Percentiles rank a stretch among this genome's conserved stretches.
Evolutionary conservation across 1,140 invertebrate species (phyloP).

Genomic region (Harlomillsia oculata): DNA sequence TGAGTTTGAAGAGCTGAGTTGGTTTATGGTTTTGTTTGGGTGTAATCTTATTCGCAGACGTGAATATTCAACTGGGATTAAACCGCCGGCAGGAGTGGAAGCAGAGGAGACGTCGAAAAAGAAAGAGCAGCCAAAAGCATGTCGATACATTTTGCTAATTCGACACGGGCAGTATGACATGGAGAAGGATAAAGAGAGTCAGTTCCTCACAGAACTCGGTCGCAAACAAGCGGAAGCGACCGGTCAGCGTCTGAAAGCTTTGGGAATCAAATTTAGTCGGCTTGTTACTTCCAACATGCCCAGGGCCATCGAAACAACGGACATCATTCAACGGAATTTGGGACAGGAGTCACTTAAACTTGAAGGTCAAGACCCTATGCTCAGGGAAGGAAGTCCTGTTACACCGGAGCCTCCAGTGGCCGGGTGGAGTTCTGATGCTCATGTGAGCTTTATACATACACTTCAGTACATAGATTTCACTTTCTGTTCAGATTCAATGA

Average conservation of each 20-base stretch:
- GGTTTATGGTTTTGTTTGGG: constrained; percentile 13
- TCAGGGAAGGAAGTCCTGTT: constrained; percentile 86
- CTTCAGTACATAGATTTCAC: too few species aligned
- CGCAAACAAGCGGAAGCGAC: constrained; percentile 68
- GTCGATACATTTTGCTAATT: constrained; percentile 77
- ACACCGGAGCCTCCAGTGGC: constrained; percentile 73
- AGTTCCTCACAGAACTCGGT: constrained; percentile 25
- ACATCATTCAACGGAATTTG: constrained; percentile 59
- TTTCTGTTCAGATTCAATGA: too few species aligned
- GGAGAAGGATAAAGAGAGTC: constrained; percentile 45
- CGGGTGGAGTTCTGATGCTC: constrained; percentile 67
- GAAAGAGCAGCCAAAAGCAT: constrained; percentile 56
- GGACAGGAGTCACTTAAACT: constrained; percentile 8
- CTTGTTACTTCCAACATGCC: constrained; percentile 86
- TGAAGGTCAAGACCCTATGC: constrained; percentile 50
- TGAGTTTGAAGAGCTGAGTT: too few species aligned
- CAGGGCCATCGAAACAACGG: constrained; percentile 79
- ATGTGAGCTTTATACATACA: too few species aligned
- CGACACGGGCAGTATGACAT: constrained; percentile 89
- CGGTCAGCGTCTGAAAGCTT: constrained; percentile 60
- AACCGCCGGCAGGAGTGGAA: constrained; percentile 41
- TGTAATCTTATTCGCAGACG: constrained; percentile 57
- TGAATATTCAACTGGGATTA: constrained; percentile 59
- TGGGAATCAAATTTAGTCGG: constrained; percentile 65
- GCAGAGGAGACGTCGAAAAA: constrained; percentile 27